Conservation (phyloP, 1,140 invertebrate genomes). For the Drosophila grimshawi region DNA sequence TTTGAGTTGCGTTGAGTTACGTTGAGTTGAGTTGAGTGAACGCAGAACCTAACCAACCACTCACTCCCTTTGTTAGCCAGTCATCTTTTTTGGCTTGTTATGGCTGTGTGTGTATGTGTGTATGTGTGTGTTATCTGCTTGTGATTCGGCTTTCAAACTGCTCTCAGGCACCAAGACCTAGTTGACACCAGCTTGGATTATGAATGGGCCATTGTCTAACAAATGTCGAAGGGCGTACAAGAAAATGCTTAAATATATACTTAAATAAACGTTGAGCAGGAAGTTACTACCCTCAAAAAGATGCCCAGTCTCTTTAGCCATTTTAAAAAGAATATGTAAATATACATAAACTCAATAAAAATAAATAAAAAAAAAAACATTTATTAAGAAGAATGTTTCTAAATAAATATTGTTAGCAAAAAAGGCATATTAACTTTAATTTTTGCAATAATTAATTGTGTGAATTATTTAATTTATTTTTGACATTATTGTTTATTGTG, state of each 20-base stretch:
- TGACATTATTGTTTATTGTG: too few species aligned
- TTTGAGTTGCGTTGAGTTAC: neutral
- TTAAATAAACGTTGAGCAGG: neutral
- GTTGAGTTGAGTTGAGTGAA: neutral
- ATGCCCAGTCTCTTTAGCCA: too few species aligned
- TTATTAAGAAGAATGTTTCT: too few species aligned
- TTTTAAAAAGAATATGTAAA: too few species aligned
- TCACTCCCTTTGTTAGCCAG: constrained; percentile 31
- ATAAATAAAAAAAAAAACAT: too few species aligned
- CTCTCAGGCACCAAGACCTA: neutral
- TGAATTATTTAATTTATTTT: too few species aligned
- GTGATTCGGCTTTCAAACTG: neutral
- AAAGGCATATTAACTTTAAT: too few species aligned
- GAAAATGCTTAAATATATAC: neutral
- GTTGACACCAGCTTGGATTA: neutral
- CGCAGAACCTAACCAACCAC: neutral
- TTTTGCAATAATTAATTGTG: too few species aligned
- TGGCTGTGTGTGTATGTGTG: neutral
- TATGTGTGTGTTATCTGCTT: neutral
- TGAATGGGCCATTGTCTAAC: neutral
- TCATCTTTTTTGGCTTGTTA: constrained; percentile 45
- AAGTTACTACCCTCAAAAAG: neutral
- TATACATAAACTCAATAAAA: too few species aligned
- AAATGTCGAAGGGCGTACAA: neutral
- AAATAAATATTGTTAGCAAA: too few species aligned